Base-by-base conservation (phyloP, 2,888 invertebrate genomes). In the Morinoia aosen region DNA sequence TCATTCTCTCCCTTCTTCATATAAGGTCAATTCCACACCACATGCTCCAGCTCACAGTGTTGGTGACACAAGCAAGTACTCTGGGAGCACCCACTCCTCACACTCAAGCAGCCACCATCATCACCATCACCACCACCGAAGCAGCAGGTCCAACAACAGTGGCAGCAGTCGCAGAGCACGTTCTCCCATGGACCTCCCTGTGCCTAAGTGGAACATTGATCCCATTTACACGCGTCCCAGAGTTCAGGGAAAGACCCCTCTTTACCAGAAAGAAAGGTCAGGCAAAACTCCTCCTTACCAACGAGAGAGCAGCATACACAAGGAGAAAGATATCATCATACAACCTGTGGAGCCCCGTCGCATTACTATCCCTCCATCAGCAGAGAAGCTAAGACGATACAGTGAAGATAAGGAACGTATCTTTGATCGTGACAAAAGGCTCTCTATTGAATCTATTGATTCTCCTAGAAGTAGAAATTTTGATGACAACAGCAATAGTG, bases 311-410 rank as follows among this genome's bases (percentile, higher is more conserved):
- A 95, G 64, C 33, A 7, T 61, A 39, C 91, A 56, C 5, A 94
- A 95, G 57, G 88, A 94, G 56, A 76, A 58, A 56, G 94, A 95
- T 33, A 64, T 95, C 14, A 64, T 95, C 14, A 90, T 93, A n/a
- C 61, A 64, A 39, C 95, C 96, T 94, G 96, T 95, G 25, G 95
- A 95, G 39, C 96, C 96, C 11, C 95, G 96, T 57, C 95, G 95
- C 0, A 94, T 96, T n/a, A 96, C 96, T 58, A 96, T 96, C 58
- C 96, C 96, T 76, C 96, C 96, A 39, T 95, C 96, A 48, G 96
- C 96, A 48, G 96, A 96, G 76, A 96, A 96, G 93, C 93, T 96
- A 16, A 93, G 96, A 56, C 76, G 96, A 76, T 96, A 96, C 91
- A 96, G 96, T 61, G 96, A 96, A 76, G 96, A 96, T 91, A 96